A percentile compares a stretch with the other conserved stretches of the same genome.
These are phyloP conservation scores for Romanogobio albipinnatus DNA, from an alignment of 2,113 vertebrate genomes.

Conservation along the genomic window DNA sequence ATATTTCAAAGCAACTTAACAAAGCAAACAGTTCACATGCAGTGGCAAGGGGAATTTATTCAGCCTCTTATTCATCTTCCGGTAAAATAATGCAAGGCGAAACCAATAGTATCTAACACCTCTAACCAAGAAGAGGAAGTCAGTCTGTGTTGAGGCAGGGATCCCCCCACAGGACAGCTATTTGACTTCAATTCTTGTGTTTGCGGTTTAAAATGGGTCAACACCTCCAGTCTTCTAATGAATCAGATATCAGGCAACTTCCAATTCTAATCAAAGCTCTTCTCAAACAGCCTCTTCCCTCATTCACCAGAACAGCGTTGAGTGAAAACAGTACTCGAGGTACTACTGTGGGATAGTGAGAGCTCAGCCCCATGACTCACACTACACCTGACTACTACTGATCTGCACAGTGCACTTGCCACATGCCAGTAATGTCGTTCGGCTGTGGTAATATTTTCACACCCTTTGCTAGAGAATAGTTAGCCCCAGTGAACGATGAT, in stretches of 20 bases:
- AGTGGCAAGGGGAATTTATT: background rate
- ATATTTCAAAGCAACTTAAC: background rate
- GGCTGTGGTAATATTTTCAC: constrained; percentile 9
- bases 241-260: constrained; percentile 25
- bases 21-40: background rate
- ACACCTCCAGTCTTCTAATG: constrained; percentile 28
- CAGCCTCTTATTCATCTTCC: constrained; percentile 33
- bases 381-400: background rate
- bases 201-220: constrained; percentile 43
- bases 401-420: background rate
- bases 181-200: background rate
- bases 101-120: constrained; percentile 25
- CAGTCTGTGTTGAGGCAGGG: constrained; percentile 11
- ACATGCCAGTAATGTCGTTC: constrained; percentile 10
- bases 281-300: background rate
- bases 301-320: background rate
- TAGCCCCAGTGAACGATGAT: constrained; percentile 23
- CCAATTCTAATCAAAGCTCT: background rate
- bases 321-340: constrained; percentile 18
- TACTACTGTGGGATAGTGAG: constrained; percentile 3
- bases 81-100: constrained; percentile 20
- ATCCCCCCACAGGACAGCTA: constrained; percentile 27
- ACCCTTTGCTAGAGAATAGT: background rate
- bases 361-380: background rate
- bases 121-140: constrained; percentile 31